Conservation (phyloP, 2,888 invertebrate species). For the Sialis lutaria region DNA sequence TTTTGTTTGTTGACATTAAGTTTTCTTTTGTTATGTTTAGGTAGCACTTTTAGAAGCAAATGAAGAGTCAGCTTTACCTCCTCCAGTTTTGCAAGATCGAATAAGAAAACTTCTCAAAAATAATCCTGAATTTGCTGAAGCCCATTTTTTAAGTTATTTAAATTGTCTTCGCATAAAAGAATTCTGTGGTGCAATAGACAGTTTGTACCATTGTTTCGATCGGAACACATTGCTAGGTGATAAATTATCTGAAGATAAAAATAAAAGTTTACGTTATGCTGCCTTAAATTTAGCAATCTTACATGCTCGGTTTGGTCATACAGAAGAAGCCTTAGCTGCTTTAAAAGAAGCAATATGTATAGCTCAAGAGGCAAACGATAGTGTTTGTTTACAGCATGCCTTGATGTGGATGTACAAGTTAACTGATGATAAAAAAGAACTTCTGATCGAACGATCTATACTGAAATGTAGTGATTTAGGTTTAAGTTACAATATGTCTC, state of each 20-base stretch:
- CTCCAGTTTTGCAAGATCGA: constrained; percentile 56
- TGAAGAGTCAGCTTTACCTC: constrained; percentile 60
- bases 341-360: constrained; percentile 75
- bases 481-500: constrained; percentile 51
- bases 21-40: no score
- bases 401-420: constrained; percentile 64
- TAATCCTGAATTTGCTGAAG: constrained; percentile 66
- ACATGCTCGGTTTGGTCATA: constrained; percentile 73
- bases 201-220: constrained; percentile 69
- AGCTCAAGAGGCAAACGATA: constrained; percentile 77
- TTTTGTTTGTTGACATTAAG: no score
- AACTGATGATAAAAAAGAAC: constrained; percentile 33
- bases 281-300: constrained; percentile 80
- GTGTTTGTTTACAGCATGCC: constrained; percentile 68
- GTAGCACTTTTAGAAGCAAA: constrained; percentile 66
- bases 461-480: constrained; percentile 49
- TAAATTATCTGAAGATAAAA: constrained; percentile 29
- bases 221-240: constrained; percentile 30
- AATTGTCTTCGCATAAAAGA: constrained; percentile 79
- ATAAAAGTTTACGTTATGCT: constrained; percentile 66
- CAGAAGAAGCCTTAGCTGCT: constrained; percentile 59
- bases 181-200: constrained; percentile 67
- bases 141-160: constrained; percentile 78
- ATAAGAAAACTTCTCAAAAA: constrained; percentile 54
- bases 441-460: constrained; percentile 48